Percentiles rank a stretch among this genome's conserved stretches.
These are phyloP conservation scores for Miopithecus talapoin DNA, from an alignment of 2,797 vertebrate species.

Conservation along the genomic window DNA sequence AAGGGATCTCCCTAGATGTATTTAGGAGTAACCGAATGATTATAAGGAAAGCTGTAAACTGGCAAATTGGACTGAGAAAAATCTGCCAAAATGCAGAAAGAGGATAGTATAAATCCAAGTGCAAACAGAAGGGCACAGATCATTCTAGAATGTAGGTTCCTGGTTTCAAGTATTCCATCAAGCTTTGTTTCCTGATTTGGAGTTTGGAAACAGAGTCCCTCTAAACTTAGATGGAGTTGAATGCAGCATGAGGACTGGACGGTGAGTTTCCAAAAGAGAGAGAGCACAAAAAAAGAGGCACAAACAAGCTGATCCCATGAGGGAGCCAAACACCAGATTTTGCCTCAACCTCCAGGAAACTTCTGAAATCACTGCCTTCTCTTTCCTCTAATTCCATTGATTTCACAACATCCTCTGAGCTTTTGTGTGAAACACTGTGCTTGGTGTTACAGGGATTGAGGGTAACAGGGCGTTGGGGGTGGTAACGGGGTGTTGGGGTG, in stretches of 20 bases:
- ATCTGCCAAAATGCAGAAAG: neutral
- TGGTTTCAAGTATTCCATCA: neutral
- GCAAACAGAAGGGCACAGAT: neutral
- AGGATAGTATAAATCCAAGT: neutral
- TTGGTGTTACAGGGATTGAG: neutral
- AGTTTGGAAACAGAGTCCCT: neutral
- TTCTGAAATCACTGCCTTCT: neutral
- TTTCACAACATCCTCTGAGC: neutral
- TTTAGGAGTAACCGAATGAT: neutral
- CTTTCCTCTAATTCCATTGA: constrained; percentile 18
- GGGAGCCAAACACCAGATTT: neutral
- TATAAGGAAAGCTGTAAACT: neutral
- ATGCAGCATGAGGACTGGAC: neutral
- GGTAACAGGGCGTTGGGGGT: neutral
- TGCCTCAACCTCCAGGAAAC: neutral
- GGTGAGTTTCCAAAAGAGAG: neutral
- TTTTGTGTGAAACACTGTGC: neutral
- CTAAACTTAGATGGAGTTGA: neutral
- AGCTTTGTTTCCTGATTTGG: neutral
- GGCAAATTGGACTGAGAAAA: neutral
- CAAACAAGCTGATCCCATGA: neutral
- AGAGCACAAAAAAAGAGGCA: neutral
- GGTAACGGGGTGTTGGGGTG: neutral
- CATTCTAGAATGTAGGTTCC: neutral
- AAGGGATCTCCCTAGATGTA: neutral